phyloP scores from a whole-genome alignment of 2,797 vertebrate genomes.

The Cyprinella venusta region DNA sequence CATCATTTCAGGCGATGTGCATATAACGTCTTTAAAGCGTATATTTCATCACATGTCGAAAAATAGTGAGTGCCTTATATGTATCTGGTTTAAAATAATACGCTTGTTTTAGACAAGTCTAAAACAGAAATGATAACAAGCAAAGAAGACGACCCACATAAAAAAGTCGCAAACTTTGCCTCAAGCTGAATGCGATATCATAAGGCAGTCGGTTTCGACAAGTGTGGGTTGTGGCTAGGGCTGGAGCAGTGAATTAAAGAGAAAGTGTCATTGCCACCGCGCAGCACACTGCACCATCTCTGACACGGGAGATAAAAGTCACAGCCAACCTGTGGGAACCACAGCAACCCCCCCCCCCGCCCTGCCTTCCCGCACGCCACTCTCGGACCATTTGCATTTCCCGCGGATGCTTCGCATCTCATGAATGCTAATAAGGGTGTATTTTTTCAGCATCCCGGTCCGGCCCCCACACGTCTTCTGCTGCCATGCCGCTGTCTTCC shows the following conservation, averaged over 20 bases:
- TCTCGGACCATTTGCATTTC: conserved; percentile 78
- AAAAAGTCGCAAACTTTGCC: background rate
- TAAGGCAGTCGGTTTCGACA: conserved; percentile 20
- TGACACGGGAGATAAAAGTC: conserved; percentile 80
- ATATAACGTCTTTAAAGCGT: background rate
- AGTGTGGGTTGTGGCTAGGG: conserved; percentile 60
- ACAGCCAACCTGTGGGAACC: conserved; percentile 73
- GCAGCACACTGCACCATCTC: conserved; percentile 69
- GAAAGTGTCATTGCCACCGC: conserved; percentile 53
- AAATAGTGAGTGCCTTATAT: background rate
- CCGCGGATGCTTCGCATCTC: conserved; percentile 78
- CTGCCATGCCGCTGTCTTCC: too few species aligned
- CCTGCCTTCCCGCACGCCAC: conserved; percentile 68
- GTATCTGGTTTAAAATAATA: background rate
- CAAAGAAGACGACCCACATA: background rate
- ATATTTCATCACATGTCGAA: background rate
- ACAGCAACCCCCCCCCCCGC: conserved; percentile 69
- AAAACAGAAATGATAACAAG: conserved; percentile 1
- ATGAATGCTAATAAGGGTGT: conserved; percentile 79
- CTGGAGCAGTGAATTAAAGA: conserved; percentile 46
- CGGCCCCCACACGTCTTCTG: conserved; percentile 75
- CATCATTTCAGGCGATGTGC: background rate
- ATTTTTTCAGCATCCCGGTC: conserved; percentile 61
- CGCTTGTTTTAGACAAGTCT: background rate
- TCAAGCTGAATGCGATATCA: conserved; percentile 25